Percentiles rank a stretch among this genome's conserved stretches.
Conservation (phyloP, 1,140 invertebrate species). For the Apis laboriosa region DNA sequence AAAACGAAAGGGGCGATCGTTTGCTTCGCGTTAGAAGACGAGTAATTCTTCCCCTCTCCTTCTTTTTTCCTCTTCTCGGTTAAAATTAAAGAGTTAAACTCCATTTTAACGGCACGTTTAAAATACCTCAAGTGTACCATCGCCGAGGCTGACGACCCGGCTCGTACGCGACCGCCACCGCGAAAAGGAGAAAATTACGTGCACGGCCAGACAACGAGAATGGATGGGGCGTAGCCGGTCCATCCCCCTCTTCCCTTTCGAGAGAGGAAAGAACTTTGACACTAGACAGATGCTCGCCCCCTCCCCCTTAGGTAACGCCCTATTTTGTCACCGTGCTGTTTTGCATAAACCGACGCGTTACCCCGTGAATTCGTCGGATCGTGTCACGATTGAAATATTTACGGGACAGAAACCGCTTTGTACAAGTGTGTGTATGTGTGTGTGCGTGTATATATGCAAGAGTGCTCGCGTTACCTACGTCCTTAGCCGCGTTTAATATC, state of each 20-base stretch:
- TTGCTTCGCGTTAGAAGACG: no score
- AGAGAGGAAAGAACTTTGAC: constrained; percentile 51
- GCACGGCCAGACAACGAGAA: constrained; percentile 51
- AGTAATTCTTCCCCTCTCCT: no score
- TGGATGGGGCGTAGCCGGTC: constrained; percentile 30
- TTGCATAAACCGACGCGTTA: constrained; percentile 47
- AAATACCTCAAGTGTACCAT: constrained; percentile 4
- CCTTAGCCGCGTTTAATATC: constrained; percentile 28
- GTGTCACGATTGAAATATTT: constrained; percentile 41
- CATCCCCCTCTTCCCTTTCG: neutral
- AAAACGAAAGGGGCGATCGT: no score
- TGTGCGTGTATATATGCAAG: no score
- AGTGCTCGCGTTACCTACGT: neutral
- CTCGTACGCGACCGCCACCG: neutral
- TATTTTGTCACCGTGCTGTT: constrained; percentile 54
- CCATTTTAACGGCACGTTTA: neutral
- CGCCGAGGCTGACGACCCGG: neutral
- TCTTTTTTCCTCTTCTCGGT: no score
- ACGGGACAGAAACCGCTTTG: neutral
- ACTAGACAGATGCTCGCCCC: constrained; percentile 56
- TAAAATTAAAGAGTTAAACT: neutral
- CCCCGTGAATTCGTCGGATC: constrained; percentile 10
- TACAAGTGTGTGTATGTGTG: no score
- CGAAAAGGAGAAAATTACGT: constrained; percentile 46
- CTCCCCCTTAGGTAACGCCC: neutral